These are phyloP conservation scores for Eira barbara DNA, from an alignment of 2,113 vertebrate species.

Conservation along the genomic window DNA sequence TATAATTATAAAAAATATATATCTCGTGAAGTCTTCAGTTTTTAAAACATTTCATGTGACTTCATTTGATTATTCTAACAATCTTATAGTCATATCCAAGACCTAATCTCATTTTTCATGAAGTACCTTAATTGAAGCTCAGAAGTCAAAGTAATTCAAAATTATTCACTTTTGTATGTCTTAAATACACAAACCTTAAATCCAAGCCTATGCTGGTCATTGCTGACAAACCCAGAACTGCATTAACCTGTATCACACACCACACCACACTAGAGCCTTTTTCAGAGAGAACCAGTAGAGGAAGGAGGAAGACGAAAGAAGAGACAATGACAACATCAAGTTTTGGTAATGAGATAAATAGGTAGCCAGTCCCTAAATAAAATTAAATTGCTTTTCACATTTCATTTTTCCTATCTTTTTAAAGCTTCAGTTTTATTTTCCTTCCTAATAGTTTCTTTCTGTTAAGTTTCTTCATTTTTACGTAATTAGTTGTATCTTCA, in stretches of 20 bases:
- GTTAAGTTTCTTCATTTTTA: neutral
- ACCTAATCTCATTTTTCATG: neutral
- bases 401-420: slow-evolving; percentile 19
- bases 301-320: neutral
- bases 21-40: neutral
- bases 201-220: neutral
- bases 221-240: neutral
- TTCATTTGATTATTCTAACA: neutral
- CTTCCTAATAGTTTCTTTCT: neutral
- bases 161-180: neutral
- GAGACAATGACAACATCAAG: neutral
- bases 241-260: neutral
- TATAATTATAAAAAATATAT: neutral
- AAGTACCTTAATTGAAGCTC: neutral
- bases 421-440: neutral
- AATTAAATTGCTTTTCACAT: neutral
- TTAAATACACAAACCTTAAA: slow-evolving; percentile 5
- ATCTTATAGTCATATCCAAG: neutral
- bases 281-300: neutral
- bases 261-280: neutral
- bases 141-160: slow-evolving; percentile 13
- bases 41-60: slow-evolving; percentile 7
- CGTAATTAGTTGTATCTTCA: neutral
- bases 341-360: neutral
- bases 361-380: neutral